Base-by-base conservation (phyloP, 53 echinoderm and acorn worm genomes). In the Actinopyga echinites region DNA sequence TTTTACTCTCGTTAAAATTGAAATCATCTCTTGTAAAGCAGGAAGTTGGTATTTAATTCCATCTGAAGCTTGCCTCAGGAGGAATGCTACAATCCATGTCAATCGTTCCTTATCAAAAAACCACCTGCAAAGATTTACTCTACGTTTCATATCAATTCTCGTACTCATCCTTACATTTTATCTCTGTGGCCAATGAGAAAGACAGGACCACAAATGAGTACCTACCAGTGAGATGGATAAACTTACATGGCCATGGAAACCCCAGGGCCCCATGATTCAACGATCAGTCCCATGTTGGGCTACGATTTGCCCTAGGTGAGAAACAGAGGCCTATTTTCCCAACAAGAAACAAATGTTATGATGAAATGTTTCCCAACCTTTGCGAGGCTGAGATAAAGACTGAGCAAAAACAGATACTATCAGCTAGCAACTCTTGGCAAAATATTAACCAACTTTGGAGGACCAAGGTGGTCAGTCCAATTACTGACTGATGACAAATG, bases 281-380 rank as follows among this genome's bases (percentile, higher is more conserved):
- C 71, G 25, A 24, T 44, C 42, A 71, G 25, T 45, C 71, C 71
- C 71, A 44, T 40, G 44, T 25, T 26, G 71, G 71, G 42, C 71
- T 38, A 28, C 17, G 13, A 71, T 71, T 44, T 43, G 24, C 71
- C 40, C 21, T 13, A 22, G 71, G 42, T 23, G 34, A 71, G 28
- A 40, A 71, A 43, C 40, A 12, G 71, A 65, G 43, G 40, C 44
- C 71, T 71, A 71, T 71, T 71, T 71, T 71, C 71, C 71, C 71
- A 71, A 71, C 71, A 71, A 43, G 71, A 71, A 71, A 71, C 44
- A 23, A 71, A 71, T 71, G 71, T 71, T 71, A 71, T 71, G 71
- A 71, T 40, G 71, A 71, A 71, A 71, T 71, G 71, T 71, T 40
- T 71, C 71, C 71, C 42, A 22, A 65, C 44, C 29, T 71, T n/a